phyloP scores from a whole-genome alignment of 2,888 invertebrate species.

The Lissonota sp. region DNA sequence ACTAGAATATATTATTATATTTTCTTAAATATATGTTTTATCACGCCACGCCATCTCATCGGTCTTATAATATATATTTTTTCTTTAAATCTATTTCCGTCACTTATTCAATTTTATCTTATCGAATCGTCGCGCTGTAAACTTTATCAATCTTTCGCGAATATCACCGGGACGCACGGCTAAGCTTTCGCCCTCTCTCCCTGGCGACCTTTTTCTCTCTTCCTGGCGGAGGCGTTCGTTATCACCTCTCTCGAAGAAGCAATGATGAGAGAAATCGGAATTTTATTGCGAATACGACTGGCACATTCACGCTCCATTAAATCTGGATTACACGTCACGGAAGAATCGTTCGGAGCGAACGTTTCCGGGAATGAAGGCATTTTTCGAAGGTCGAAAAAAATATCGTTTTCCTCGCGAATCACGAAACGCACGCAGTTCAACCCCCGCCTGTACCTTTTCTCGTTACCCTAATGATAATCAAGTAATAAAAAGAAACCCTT shows the following conservation, averaged over 20 bases:
- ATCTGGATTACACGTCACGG: constrained; percentile 66
- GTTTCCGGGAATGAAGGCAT: constrained; percentile 41
- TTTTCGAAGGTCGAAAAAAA: constrained; percentile 23
- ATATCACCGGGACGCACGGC: constrained; percentile 23
- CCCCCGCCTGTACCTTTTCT: no score
- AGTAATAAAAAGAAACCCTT: no score
- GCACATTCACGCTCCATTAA: constrained; percentile 66
- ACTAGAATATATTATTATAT: no score
- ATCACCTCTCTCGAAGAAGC: constrained; percentile 5
- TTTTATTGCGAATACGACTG: constrained; percentile 66
- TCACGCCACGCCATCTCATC: constrained; percentile 6
- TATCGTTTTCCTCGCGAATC: neutral
- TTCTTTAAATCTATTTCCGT: constrained; percentile 40
- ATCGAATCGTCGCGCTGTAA: constrained; percentile 3
- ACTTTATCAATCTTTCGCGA: constrained; percentile 27
- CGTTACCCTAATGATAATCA: no score
- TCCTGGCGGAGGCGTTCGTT: no score
- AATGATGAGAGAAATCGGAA: constrained; percentile 63
- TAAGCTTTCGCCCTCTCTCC: neutral
- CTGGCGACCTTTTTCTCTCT: no score
- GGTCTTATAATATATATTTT: constrained; percentile 9
- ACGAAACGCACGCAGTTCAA: no score
- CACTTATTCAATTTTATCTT: constrained; percentile 35
- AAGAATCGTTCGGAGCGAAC: constrained; percentile 21
- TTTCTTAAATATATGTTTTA: neutral